phyloP scores from a whole-genome alignment of 2,797 vertebrate species.

The Oceanodroma leucorhoa region DNA sequence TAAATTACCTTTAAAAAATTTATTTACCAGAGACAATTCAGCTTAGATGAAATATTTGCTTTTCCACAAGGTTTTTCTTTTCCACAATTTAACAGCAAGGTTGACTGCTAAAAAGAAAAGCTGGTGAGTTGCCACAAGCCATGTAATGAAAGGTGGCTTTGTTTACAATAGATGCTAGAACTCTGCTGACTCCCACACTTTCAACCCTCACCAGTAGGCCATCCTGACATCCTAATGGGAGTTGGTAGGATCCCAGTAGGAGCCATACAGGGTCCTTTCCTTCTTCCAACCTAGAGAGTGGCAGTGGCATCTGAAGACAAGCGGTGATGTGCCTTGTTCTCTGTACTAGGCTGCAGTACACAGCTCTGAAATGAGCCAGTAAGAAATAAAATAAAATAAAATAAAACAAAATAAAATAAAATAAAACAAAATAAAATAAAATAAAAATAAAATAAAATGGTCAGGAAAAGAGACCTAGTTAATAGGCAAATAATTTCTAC shows the following conservation, averaged over 20 bases:
- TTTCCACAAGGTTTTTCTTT: slow-evolving; percentile 23
- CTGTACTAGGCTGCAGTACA: not conserved
- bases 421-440: not conserved
- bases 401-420: not conserved
- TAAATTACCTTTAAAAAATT: not conserved
- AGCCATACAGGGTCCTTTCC: not conserved
- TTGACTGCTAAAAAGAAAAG: not conserved
- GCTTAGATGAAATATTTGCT: slow-evolving; percentile 27
- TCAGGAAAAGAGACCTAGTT: not conserved
- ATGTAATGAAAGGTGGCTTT: not conserved
- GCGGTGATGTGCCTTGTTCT: not conserved
- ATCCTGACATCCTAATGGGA: not conserved
- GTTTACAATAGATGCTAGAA: not conserved
- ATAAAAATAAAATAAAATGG: not conserved
- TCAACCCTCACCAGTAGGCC: not conserved
- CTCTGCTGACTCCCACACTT: not conserved
- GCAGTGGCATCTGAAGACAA: not conserved
- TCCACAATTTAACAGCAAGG: not conserved
- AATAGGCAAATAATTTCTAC: not conserved
- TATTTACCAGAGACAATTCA: slow-evolving; percentile 17
- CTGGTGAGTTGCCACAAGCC: not conserved
- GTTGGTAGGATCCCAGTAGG: not conserved
- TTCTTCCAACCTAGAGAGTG: not conserved
- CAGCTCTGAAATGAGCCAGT: not conserved
- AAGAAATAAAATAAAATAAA: not conserved